Conservation (phyloP, 2,113 vertebrate genomes). For the Bubo scandiacus region DNA sequence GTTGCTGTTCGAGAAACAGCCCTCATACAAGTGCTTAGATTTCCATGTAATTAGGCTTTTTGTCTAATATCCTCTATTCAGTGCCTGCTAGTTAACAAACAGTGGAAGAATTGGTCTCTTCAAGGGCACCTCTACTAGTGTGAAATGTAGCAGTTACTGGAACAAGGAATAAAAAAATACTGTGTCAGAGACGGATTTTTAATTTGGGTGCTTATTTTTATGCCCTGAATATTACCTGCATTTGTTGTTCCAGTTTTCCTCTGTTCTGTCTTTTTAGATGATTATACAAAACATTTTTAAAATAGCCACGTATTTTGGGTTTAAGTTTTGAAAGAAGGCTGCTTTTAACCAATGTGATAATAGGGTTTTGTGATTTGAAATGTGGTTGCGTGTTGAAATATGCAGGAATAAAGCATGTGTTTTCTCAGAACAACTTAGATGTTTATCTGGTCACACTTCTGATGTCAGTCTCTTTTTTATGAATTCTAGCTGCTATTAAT, state of each 20-base stretch:
- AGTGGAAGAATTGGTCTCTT: neutral
- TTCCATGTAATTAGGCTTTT: neutral
- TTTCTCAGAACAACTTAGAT: neutral
- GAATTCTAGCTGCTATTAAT: neutral
- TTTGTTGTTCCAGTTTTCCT: neutral
- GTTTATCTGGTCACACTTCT: neutral
- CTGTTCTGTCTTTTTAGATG: neutral
- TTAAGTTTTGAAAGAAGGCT: neutral
- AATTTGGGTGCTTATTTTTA: neutral
- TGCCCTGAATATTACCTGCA: neutral
- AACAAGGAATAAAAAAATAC: neutral
- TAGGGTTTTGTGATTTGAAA: neutral
- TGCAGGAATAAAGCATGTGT: neutral
- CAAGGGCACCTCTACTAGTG: neutral
- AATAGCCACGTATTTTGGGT: neutral
- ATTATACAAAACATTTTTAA: neutral
- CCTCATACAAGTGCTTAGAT: neutral
- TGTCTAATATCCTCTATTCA: neutral
- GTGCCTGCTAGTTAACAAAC: neutral
- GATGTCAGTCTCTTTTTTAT: neutral
- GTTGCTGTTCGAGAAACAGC: rapidly evolving
- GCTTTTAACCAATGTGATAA: neutral
- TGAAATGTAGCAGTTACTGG: neutral
- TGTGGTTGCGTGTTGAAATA: neutral
- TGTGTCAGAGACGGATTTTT: neutral